Evolutionary conservation across 35 echinoderm and acorn worm genomes (phyloP).

Genomic region (Ophiothrix spiculata): DNA sequence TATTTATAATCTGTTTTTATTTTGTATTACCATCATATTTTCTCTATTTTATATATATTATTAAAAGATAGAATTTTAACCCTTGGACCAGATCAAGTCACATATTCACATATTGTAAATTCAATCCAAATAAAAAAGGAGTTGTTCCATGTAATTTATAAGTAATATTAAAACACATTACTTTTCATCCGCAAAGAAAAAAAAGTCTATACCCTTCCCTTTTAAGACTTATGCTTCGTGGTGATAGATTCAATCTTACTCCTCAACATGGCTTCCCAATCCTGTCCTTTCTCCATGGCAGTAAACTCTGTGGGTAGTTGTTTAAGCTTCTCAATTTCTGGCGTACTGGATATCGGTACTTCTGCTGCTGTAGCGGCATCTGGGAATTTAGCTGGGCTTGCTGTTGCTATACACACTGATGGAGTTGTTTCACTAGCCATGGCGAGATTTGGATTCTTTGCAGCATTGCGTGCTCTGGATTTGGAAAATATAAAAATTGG

Average conservation of each 20-base stretch:
- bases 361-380: constrained; percentile 66
- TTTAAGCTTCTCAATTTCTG: constrained; percentile 24
- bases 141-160: too few species aligned
- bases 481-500: too few species aligned
- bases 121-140: too few species aligned
- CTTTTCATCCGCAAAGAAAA: too few species aligned
- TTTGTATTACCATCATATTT: too few species aligned
- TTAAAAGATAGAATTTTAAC: too few species aligned
- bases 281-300: constrained; percentile 21
- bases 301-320: constrained; percentile 44
- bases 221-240: neutral
- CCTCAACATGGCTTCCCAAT: constrained; percentile 66
- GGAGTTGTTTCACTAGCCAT: neutral
- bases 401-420: constrained; percentile 60
- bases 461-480: neutral
- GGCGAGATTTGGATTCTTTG: neutral
- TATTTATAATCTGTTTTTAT: too few species aligned
- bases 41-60: too few species aligned
- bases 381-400: constrained; percentile 84
- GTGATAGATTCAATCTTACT: constrained; percentile 55
- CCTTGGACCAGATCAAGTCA: too few species aligned
- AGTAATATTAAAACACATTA: too few species aligned
- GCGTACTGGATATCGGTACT: constrained; percentile 26
- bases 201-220: too few species aligned
- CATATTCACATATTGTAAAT: too few species aligned